These are phyloP conservation scores for Muscicapa striata DNA, from an alignment of 2,797 vertebrate species.

Conservation along the genomic window DNA sequence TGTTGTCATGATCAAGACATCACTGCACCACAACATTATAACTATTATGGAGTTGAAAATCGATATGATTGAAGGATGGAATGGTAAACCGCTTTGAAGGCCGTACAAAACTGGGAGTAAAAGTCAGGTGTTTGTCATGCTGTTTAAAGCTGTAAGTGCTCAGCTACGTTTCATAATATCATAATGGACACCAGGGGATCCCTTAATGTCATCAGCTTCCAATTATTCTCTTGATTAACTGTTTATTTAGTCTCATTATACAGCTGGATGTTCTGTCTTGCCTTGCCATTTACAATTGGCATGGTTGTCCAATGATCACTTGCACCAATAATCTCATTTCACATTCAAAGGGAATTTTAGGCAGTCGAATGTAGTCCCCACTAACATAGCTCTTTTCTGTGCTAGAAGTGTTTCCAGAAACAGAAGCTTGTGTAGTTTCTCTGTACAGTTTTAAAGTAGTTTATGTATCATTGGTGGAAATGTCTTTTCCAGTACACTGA, in stretches of 20 bases:
- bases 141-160: constrained; percentile 34
- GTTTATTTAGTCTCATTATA: constrained; percentile 54
- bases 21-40: neutral
- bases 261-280: neutral
- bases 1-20: neutral
- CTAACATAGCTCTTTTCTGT: neutral
- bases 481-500: neutral
- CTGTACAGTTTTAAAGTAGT: neutral
- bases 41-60: neutral
- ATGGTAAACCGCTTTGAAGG: constrained; percentile 3
- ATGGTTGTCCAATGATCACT: neutral
- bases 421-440: neutral
- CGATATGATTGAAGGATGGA: neutral
- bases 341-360: neutral
- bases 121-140: constrained; percentile 26
- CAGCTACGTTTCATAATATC: constrained; percentile 23
- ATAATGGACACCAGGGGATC: constrained; percentile 49
- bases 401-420: neutral
- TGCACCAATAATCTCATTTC: neutral
- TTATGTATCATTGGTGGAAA: neutral
- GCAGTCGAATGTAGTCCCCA: neutral
- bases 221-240: constrained; percentile 57
- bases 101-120: neutral
- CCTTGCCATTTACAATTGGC: neutral
- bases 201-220: constrained; percentile 60